Evolutionary conservation across 2,113 vertebrate species (phyloP), one percentile per base, ranked within the genome.

Genomic region (Hippocampus guttulatus): DNA sequence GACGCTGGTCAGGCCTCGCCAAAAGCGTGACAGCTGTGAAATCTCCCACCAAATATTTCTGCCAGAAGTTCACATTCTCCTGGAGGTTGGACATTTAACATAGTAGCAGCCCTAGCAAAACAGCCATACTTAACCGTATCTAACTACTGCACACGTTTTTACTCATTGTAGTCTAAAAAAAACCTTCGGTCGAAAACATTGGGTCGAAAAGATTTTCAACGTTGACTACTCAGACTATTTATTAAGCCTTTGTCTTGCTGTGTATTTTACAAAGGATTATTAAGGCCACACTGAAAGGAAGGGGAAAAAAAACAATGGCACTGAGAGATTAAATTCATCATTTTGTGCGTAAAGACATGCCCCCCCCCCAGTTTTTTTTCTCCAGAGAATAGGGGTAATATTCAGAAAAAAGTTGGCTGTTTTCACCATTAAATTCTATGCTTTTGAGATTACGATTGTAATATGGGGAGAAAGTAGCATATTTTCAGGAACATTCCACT

Each of bases 1-100:
- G 66, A 47, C 43, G 61, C 60, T 66, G 76, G 71, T 69, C 70
- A 67, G 68, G 33, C 65, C 74, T 77, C 73, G 70, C 61, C 64
- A 66, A 85, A 61, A 71, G 73, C 71, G 68, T 9, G 8, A 68
- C 71, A 74, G 69, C n/a, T 75, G 68, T 78, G 27, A 86, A 85
- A 89, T 82, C 77, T 68, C 64, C 73, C 72, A 65, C 30, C 68
- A 57, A 62, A 74, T 41, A 74, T 68, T 69, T 64, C 27, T 18
- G 23, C 43, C 45, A n/a, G 7, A 15, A 47, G 66, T 30, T 57
- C 18, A 74, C 71, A 69, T n/a, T 75, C 23, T 60, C 12, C 9
- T 55, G 43, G 33, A 54, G 64, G 18, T n/a, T 33, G 43, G 65
- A 73, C 68, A 73, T n/a, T 25, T 61, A 8, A 38, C 33, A 63